Evolutionary conservation across 2,113 vertebrate genomes (phyloP), one percentile per base, ranked within the genome.

Genomic region (Genyomyrus donnyi): DNA sequence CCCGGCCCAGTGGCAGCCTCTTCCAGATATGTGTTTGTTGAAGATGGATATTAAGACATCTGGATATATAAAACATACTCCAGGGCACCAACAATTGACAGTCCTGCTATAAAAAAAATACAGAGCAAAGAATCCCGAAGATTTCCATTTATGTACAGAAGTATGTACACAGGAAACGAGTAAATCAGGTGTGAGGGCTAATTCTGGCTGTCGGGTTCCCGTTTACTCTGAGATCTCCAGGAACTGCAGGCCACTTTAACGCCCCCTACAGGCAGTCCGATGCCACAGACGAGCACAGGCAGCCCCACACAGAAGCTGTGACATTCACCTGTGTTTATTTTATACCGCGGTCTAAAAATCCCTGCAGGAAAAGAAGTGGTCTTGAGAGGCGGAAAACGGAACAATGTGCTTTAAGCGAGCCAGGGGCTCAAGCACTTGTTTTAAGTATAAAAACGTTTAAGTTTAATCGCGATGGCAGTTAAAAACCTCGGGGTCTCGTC

Each of bases 401-500:
- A 70, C 4, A n/a, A 52, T 84, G n/a, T 45, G 74, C 15, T 58
- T 48, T 48, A 74, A 89, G 27, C 24, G 2, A 62, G 80, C 10
- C 15, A n/a, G 17, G 42, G 15, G 31, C 15, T 46, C 27, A 19
- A 52, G 15, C 27, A 21, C 15, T 45, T 46, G 84, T 7, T 46
- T 89, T 21, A 89, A 89, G 62, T 66, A 48, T 85, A 42, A 66
- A 89, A 88, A 92, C 91, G 90, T 91, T 90, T 56, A 39, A 89
- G 39, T 91, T 89, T 49, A 48, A 85, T 58, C 91, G 90, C 85
- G 89, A 88, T 31, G 83, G 53, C 13, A 88, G 77, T 70, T 70
- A 80, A 90, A 90, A 90, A 35, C 42, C 50, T 19, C 53, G n/a
- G 31, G 48, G 31, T 45, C 15, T 62, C 5, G 35, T 88, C n/a